Evolutionary conservation across 2,113 vertebrate genomes (phyloP).

Genomic region (Oncorhynchus nerka): DNA sequence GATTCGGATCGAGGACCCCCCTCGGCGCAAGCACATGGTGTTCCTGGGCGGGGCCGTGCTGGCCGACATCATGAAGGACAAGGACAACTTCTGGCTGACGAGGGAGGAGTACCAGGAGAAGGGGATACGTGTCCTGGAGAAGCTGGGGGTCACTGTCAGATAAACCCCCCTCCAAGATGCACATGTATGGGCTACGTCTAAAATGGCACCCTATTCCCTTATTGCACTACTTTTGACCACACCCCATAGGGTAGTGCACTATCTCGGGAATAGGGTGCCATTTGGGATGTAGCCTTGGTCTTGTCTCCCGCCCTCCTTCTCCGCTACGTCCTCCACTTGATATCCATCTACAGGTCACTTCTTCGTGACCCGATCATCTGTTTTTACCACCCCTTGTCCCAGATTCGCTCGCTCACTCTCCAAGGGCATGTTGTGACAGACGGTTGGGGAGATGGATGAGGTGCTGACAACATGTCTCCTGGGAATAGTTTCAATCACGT

Average conservation of each 20-base stretch:
- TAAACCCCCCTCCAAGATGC: conserved; percentile 63
- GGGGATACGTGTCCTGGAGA: conserved; percentile 89
- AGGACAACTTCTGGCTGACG: conserved; percentile 97
- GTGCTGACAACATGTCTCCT: background rate
- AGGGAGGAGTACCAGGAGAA: conserved; percentile 92
- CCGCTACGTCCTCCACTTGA: background rate
- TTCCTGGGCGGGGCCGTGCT: conserved; percentile 88
- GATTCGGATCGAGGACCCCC: conserved; percentile 91
- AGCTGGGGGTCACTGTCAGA: conserved; percentile 93
- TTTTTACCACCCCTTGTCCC: conserved; percentile 53
- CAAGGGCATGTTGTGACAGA: background rate
- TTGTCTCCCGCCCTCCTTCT: background rate
- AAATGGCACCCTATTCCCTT: background rate
- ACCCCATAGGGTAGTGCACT: too few relatives aligned
- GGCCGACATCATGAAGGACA: conserved; percentile 97
- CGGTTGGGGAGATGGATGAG: background rate
- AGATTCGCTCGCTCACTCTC: background rate
- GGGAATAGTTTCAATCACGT: background rate
- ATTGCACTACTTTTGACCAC: background rate
- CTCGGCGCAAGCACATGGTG: conserved; percentile 94
- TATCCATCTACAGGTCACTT: conserved; percentile 6
- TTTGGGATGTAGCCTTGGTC: conserved; percentile 29
- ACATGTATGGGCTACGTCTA: conserved; percentile 30
- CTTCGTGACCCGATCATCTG: background rate
- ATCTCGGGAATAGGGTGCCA: too few relatives aligned